phyloP scores from a whole-genome alignment of 2,113 vertebrate species.

The Gobio gobio region DNA sequence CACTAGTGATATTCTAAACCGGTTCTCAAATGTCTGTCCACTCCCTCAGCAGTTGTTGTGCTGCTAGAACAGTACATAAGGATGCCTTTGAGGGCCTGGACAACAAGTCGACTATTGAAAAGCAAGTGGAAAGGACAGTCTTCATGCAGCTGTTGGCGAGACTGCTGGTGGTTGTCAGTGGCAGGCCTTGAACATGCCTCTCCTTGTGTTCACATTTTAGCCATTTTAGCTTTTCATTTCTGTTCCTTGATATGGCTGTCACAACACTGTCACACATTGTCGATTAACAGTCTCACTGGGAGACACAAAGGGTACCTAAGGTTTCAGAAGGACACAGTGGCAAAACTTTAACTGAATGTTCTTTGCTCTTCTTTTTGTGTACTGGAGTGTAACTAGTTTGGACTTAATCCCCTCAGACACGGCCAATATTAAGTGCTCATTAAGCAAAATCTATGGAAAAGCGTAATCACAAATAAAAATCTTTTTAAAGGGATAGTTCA shows the following conservation, averaged over 20 bases:
- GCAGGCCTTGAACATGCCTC: constrained; percentile 34
- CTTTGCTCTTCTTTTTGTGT: constrained; percentile 44
- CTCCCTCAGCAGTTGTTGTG: constrained; percentile 53
- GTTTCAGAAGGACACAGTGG: constrained; percentile 50
- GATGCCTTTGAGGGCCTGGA: constrained; percentile 54
- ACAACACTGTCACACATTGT: constrained; percentile 38
- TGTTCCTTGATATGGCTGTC: constrained; percentile 16
- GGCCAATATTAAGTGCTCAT: constrained; percentile 60
- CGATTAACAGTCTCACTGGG: constrained; percentile 38
- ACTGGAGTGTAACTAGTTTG: constrained; percentile 52
- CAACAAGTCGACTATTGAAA: constrained; percentile 62
- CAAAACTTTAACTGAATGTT: constrained; percentile 41
- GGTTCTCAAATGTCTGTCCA: constrained; percentile 29
- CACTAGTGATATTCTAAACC: constrained; percentile 34
- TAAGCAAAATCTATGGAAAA: constrained; percentile 42
- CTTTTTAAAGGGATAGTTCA: no score
- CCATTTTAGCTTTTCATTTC: constrained; percentile 34
- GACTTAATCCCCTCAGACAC: constrained; percentile 46
- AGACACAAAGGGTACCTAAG: constrained; percentile 40
- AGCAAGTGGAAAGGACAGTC: constrained; percentile 65
- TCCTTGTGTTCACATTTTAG: constrained; percentile 38
- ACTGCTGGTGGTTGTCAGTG: constrained; percentile 36
- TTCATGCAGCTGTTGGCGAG: constrained; percentile 67
- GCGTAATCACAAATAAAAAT: no score
- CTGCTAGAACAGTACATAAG: constrained; percentile 57